These are phyloP conservation scores for Copsychus sechellarum DNA, from an alignment of 2,113 vertebrate species.

Conservation along the genomic window DNA sequence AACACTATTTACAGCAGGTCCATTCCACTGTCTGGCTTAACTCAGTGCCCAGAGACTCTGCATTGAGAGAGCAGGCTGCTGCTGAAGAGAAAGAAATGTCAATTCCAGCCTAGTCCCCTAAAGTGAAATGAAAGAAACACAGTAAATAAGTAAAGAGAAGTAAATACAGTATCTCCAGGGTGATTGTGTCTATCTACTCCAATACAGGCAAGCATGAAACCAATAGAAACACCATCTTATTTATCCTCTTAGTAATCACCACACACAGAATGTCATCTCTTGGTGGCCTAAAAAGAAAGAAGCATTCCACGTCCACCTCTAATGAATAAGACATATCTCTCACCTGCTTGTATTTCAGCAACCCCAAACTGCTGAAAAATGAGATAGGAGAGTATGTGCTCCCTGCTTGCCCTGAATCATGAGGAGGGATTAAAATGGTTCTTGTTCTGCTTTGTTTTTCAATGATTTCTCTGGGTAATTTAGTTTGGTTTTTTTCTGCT, in stretches of 20 bases:
- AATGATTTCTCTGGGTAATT: background rate
- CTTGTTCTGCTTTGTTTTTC: background rate
- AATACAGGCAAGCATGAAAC: slow-evolving; percentile 24
- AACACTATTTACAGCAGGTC: slow-evolving; percentile 67
- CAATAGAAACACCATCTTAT: slow-evolving; percentile 21
- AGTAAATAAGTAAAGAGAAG: slow-evolving; percentile 64
- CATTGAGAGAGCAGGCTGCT: slow-evolving; percentile 35
- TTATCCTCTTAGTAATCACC: slow-evolving; percentile 36
- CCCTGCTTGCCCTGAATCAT: background rate
- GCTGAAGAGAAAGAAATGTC: slow-evolving; percentile 64
- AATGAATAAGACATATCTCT: background rate
- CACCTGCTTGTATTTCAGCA: background rate
- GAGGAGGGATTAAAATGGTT: background rate
- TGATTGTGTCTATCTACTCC: slow-evolving; percentile 36
- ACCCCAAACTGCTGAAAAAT: background rate
- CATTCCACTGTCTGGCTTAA: slow-evolving; percentile 68
- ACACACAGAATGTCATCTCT: slow-evolving; percentile 20
- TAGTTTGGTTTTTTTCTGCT: background rate
- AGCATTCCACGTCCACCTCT: background rate
- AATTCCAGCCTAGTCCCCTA: slow-evolving; percentile 58
- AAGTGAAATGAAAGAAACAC: slow-evolving; percentile 69
- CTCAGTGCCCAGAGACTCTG: slow-evolving; percentile 60
- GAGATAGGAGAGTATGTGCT: background rate
- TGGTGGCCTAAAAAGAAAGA: slow-evolving; percentile 27
- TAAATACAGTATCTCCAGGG: slow-evolving; percentile 56